Evolutionary conservation across 2,797 vertebrate genomes (phyloP).

Genomic region (Silurus aristotelis): DNA sequence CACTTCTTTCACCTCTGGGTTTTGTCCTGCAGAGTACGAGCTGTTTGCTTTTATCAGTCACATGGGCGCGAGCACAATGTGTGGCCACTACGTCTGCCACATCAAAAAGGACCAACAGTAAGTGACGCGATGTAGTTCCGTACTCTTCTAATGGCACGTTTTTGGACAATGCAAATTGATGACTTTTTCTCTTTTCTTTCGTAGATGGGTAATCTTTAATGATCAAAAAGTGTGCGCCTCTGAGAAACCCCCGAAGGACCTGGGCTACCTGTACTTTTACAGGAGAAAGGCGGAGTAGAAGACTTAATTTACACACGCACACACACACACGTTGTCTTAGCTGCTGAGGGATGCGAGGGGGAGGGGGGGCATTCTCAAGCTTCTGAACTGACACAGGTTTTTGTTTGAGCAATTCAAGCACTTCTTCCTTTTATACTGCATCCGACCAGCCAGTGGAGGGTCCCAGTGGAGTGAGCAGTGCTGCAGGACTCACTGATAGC

Average conservation of each 20-base stretch:
- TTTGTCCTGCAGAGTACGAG: conserved; percentile 84
- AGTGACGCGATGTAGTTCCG: conserved; percentile 58
- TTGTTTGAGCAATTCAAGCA: conserved; percentile 41
- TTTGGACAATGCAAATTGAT: not conserved
- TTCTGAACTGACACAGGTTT: conserved; percentile 49
- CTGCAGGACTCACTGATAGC: conserved; percentile 7
- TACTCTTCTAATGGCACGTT: not conserved
- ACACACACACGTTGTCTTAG: conserved; percentile 58
- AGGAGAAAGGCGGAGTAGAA: conserved; percentile 88
- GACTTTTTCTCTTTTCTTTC: conserved; percentile 11
- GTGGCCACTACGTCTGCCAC: conserved; percentile 98
- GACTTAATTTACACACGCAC: conserved; percentile 42
- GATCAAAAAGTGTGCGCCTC: conserved; percentile 99
- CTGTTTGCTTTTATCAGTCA: conserved; percentile 98
- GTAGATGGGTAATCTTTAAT: conserved; percentile 98
- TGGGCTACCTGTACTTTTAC: conserved; percentile 99
- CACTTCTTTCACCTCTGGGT: not conserved
- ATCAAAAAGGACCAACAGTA: conserved; percentile 98
- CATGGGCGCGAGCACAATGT: conserved; percentile 99
- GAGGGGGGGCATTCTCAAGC: conserved; percentile 42
- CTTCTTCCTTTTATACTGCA: conserved; percentile 39
- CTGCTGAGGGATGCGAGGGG: conserved; percentile 60
- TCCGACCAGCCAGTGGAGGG: conserved; percentile 11
- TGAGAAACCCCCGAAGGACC: conserved; percentile 97
- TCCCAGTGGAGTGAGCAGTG: not conserved